Conservation (phyloP, 2,888 invertebrate genomes). For the Craniophora ligustri region DNA sequence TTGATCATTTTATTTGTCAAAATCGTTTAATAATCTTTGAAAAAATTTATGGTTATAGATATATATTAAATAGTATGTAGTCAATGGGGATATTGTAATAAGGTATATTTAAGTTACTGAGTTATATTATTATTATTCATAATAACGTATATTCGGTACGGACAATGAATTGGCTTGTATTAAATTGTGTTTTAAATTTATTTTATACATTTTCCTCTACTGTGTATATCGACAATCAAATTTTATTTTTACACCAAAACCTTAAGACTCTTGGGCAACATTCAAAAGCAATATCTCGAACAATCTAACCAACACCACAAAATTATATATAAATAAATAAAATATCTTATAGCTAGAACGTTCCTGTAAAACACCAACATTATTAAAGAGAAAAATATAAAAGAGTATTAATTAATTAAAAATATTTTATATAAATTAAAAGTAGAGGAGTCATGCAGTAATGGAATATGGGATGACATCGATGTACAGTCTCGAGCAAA, state of each 20-base stretch:
- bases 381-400: conserved; percentile 40
- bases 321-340: conserved; percentile 31
- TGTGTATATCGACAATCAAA: conserved; percentile 22
- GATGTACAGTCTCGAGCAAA: conserved; percentile 39
- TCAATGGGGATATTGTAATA: no score
- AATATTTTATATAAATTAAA: conserved; percentile 38
- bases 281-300: conserved; percentile 32
- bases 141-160: no score
- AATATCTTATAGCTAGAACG: conserved; percentile 37
- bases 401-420: conserved; percentile 21
- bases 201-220: conserved; percentile 38
- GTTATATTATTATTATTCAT: no score
- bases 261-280: conserved; percentile 16
- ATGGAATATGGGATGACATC: conserved; percentile 50
- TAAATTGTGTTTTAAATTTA: no score
- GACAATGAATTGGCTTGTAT: no score
- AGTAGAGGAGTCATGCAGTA: conserved; percentile 45
- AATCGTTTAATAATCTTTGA: no score
- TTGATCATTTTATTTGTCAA: no score
- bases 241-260: conserved; percentile 13
- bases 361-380: conserved; percentile 53
- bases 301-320: conserved; percentile 27
- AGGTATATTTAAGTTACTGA: no score
- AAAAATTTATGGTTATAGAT: no score
- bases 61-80: no score